A percentile compares a stretch with the other conserved stretches of the same genome.
These are phyloP conservation scores for Ernsta delagoae DNA, from an alignment of 2,888 invertebrate species.

Conservation along the genomic window DNA sequence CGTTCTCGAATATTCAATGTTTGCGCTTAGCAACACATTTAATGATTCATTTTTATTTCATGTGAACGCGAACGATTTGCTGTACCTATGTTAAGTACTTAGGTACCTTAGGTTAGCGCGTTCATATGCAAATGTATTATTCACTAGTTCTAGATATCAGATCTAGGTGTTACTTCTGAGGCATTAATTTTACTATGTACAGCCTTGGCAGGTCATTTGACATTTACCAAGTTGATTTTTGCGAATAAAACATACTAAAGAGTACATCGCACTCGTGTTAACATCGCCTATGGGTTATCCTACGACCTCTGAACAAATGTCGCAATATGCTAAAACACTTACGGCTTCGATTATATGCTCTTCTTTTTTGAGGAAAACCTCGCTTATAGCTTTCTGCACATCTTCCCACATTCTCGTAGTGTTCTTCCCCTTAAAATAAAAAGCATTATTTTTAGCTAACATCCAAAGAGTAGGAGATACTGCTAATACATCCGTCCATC, in stretches of 20 bases:
- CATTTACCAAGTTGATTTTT: conserved; percentile 2
- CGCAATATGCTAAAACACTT: conserved; percentile 7
- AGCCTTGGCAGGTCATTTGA: not conserved
- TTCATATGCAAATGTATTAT: not conserved
- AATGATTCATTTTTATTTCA: no score
- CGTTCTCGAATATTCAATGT: no score
- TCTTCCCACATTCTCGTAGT: conserved; percentile 91
- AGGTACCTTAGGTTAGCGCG: not conserved
- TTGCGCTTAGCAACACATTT: no score
- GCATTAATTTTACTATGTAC: not conserved
- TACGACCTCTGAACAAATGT: conserved; percentile 2
- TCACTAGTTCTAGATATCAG: conserved; percentile 1
- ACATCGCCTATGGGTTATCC: not conserved
- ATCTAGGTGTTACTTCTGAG: not conserved
- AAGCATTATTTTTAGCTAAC: no score
- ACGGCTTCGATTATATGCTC: conserved; percentile 86
- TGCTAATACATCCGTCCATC: no score
- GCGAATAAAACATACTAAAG: not conserved
- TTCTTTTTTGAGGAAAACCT: conserved; percentile 89
- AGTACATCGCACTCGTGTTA: not conserved
- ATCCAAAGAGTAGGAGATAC: no score
- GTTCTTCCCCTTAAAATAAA: conserved; percentile 85
- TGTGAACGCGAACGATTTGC: no score
- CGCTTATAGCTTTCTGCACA: conserved; percentile 91
- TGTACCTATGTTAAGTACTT: no score